Percentiles rank a stretch among this genome's conserved stretches.
phyloP scores from a whole-genome alignment of 1,140 invertebrate species.

The Heliothis virescens region DNA sequence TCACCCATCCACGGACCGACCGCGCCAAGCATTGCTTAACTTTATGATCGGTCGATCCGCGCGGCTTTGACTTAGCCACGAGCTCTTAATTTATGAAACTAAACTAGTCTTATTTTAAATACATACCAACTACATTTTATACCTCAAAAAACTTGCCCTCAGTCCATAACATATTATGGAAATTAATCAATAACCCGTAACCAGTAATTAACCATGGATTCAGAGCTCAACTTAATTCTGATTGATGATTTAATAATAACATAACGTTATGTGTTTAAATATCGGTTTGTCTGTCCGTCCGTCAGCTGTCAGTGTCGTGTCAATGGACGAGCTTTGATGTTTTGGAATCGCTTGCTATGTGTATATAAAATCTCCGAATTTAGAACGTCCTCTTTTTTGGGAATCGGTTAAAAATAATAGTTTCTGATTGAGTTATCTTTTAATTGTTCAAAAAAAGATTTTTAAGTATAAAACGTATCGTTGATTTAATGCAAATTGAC shows the following conservation, averaged over 20 bases:
- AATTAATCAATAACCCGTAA: constrained; percentile 34
- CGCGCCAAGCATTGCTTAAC: too few species aligned
- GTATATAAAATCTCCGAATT: background rate
- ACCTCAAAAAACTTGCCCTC: background rate
- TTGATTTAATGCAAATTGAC: too few species aligned
- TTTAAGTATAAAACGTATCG: too few species aligned
- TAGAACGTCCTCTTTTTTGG: too few species aligned
- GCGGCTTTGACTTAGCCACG: too few species aligned
- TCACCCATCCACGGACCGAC: too few species aligned
- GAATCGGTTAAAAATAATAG: too few species aligned
- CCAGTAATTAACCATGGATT: constrained; percentile 19
- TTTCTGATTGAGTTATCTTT: background rate
- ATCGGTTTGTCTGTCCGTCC: constrained; percentile 49
- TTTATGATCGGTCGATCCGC: too few species aligned
- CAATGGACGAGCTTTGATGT: background rate
- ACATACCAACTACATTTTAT: too few species aligned
- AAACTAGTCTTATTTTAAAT: too few species aligned
- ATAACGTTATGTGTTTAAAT: constrained; percentile 53
- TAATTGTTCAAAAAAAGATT: background rate
- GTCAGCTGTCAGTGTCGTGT: constrained; percentile 24
- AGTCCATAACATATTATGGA: constrained; percentile 6
- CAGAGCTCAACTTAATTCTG: constrained; percentile 40
- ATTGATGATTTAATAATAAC: constrained; percentile 65
- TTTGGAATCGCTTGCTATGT: background rate
- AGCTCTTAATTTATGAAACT: too few species aligned